Conservation (phyloP, 2,888 invertebrate species). For the Lasioglossum pauxillum region DNA sequence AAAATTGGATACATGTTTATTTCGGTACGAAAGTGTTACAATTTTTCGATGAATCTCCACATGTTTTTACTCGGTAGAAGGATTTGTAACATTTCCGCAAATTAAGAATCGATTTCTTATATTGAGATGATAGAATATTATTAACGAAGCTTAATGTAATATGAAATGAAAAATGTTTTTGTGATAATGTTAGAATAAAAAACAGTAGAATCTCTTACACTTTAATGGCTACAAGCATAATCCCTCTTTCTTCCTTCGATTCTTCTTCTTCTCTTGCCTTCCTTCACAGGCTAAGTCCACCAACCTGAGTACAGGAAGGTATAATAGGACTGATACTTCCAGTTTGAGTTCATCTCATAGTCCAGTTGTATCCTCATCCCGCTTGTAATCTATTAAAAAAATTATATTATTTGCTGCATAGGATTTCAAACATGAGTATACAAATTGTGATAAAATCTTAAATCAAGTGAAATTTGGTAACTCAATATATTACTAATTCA, state of each 20-base stretch:
- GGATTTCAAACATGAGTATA: slow-evolving; percentile 26
- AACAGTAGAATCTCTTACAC: slow-evolving; percentile 29
- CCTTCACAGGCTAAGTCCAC: slow-evolving; percentile 32
- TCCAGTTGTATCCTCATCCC: slow-evolving; percentile 75
- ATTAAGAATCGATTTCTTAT: slow-evolving; percentile 1
- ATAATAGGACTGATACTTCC: slow-evolving; percentile 56
- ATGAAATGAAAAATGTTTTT: background rate
- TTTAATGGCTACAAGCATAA: slow-evolving; percentile 13
- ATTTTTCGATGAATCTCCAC: background rate
- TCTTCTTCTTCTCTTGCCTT: slow-evolving; percentile 28
- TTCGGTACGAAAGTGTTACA: background rate
- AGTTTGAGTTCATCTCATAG: slow-evolving; percentile 79
- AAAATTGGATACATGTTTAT: background rate
- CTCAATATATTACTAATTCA: slow-evolving; percentile 44
- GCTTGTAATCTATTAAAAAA: slow-evolving; percentile 80
- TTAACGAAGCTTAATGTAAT: background rate
- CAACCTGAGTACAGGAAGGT: slow-evolving; percentile 50
- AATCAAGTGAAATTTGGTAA: slow-evolving; percentile 46
- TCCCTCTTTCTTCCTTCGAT: slow-evolving; percentile 19
- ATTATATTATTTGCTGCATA: slow-evolving; percentile 71
- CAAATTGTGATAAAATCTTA: slow-evolving; percentile 48
- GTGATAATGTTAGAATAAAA: slow-evolving; percentile 20
- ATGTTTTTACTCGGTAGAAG: background rate
- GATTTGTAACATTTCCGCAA: slow-evolving; percentile 13
- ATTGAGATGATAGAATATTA: background rate